Evolutionary conservation across 1,140 invertebrate species (phyloP).

Genomic region (Drosophila pectinifera): DNA sequence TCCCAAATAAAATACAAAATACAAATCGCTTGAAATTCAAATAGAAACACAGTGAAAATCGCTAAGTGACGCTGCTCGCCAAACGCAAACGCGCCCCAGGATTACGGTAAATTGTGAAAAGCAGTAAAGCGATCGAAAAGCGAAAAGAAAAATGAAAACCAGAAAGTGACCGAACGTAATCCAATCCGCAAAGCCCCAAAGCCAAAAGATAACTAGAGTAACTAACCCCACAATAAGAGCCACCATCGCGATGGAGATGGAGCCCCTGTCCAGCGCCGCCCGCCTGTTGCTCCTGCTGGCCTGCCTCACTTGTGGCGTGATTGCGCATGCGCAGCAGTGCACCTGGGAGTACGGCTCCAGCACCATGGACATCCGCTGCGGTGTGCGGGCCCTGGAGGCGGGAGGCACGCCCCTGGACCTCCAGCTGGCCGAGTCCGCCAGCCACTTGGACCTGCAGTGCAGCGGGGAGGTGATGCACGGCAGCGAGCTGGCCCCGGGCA

Average conservation of each 20-base stretch:
- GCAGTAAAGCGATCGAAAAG: constrained; percentile 65
- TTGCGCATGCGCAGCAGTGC: constrained; percentile 80
- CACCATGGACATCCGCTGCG: constrained; percentile 86
- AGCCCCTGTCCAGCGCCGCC: constrained; percentile 5
- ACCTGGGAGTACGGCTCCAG: constrained; percentile 82
- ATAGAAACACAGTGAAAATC: constrained; percentile 35
- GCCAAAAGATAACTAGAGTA: constrained; percentile 33
- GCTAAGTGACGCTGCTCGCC: constrained; percentile 35
- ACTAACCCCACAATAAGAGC: background rate
- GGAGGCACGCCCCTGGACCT: constrained; percentile 85
- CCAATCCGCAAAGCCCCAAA: constrained; percentile 25
- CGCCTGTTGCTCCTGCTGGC: constrained; percentile 58
- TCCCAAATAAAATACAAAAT: constrained; percentile 5
- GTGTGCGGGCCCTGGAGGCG: constrained; percentile 86
- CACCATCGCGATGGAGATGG: constrained; percentile 4
- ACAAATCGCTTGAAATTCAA: constrained; percentile 8
- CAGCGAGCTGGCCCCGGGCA: constrained; percentile 88
- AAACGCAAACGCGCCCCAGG: constrained; percentile 40
- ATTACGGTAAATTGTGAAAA: constrained; percentile 72
- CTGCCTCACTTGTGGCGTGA: background rate
- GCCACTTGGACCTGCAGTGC: constrained; percentile 89
- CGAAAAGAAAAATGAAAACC: constrained; percentile 79
- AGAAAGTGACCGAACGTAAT: constrained; percentile 70
- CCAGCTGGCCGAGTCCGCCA: constrained; percentile 88
- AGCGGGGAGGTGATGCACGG: constrained; percentile 88